A percentile compares a stretch with the other conserved stretches of the same genome.
Conservation (phyloP, 2,113 vertebrate genomes). For the Dolichotis patagonum region DNA sequence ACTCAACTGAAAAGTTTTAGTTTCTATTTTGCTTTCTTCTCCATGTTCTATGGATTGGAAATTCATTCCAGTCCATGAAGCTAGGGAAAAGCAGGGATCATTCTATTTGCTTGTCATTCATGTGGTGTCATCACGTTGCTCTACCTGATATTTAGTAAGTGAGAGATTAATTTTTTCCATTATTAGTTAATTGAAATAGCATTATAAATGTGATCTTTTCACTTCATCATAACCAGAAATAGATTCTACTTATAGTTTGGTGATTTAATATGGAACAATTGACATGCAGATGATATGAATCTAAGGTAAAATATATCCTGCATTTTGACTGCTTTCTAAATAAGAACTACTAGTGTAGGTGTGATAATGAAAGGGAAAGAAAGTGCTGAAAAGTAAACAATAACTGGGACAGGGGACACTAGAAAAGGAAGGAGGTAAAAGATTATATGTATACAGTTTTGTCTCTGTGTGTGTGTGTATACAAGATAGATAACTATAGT, state of each 20-base stretch:
- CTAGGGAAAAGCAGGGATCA: rapidly evolving
- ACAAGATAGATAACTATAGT: no score
- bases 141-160: background rate
- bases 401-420: no score
- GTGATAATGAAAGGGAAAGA: no score
- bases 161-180: background rate
- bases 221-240: background rate
- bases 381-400: no score
- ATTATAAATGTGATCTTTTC: background rate
- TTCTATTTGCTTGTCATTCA: background rate
- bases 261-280: background rate
- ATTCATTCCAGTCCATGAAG: background rate
- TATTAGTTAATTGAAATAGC: background rate
- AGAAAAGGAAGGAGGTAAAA: no score
- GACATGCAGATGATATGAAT: background rate
- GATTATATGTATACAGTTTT: no score
- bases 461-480: no score
- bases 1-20: background rate
- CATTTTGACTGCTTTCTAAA: background rate
- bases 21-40: background rate
- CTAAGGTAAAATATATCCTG: background rate
- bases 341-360: background rate
- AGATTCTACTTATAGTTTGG: background rate
- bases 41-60: background rate
- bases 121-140: no score